Evolutionary conservation across 2,113 vertebrate species (phyloP), one percentile per base, ranked within the genome.

Genomic region (Engraulis encrasicolus): DNA sequence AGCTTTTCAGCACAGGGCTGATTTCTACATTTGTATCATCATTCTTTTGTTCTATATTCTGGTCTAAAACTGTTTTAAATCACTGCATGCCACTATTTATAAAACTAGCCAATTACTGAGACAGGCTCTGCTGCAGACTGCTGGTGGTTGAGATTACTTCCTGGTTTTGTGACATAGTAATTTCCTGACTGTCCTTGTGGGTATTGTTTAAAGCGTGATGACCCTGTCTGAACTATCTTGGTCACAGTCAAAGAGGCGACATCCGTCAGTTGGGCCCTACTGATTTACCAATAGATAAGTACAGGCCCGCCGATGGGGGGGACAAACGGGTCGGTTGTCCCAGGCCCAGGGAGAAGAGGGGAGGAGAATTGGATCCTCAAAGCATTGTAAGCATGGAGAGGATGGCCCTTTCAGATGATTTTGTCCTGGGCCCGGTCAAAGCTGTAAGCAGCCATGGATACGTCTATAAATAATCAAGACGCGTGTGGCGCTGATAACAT

Each of bases 201-300:
- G 6, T 36, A 74, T 74, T 74, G 66, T 74, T 74, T 74, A 34
- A 4, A 74, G 34, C 27, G 34, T 27, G 15, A 74, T 15, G 27
- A 34, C 66, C 23, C 27, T 31, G 1, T 74, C 4, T 11, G 17
- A 74, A 14, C 66, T 74, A 74, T 74, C 23, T 74, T 34, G 27
- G 66, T 74, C 66, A 34, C 27, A 74, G 66, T 5, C 66, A 74
- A 34, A 34, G 66, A 74, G 27, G 34, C 27, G 12, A 74, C 66
- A 0, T 74, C 14, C 66, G 12, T 74, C 66, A 74, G 27, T 74
- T 14, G 66, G 23, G 34, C 14, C 14, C 3, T 31, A 23, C 34
- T 71, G 61, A 71, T 71, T 17, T 14, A 71, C 61, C 27, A 71
- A 71, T 71, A 34, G 61, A 71, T 71, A 71, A 34, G 61, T n/a